Conservation (phyloP, 1,140 invertebrate species). For the Alviniconcha marisindica region DNA sequence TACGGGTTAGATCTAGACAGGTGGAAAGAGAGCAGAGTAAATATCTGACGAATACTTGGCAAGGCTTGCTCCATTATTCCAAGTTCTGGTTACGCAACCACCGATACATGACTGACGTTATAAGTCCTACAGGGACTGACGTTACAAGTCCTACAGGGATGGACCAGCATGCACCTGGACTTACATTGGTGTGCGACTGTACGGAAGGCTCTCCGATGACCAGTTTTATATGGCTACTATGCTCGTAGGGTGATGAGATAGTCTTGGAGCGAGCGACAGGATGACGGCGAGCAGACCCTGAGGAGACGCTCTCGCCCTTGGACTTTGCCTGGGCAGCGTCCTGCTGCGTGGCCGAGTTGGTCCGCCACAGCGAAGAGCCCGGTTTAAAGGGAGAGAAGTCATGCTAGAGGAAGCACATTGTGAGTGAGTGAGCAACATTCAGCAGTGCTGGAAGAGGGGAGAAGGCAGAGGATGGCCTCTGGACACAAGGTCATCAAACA, state of each 20-base stretch:
- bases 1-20: too few relatives aligned
- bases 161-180: neutral
- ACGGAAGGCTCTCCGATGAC: conserved; percentile 40
- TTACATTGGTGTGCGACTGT: conserved; percentile 42
- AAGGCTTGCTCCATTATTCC: too few relatives aligned
- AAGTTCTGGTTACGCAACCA: too few relatives aligned
- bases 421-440: neutral
- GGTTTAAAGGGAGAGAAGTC: conserved; percentile 1
- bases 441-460: neutral
- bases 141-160: too few relatives aligned
- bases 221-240: conserved; percentile 36
- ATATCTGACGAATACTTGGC: too few relatives aligned
- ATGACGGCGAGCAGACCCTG: neutral
- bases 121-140: too few relatives aligned
- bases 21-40: too few relatives aligned
- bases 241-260: neutral
- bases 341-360: neutral
- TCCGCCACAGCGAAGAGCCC: neutral
- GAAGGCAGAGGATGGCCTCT: too few relatives aligned
- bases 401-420: neutral
- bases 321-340: neutral
- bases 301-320: neutral
- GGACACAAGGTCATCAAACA: too few relatives aligned
- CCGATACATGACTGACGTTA: too few relatives aligned
- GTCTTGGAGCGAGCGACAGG: conserved; percentile 25